Evolutionary conservation across 2,888 invertebrate species (phyloP).

Genomic region (Lycocerus yunnanus): DNA sequence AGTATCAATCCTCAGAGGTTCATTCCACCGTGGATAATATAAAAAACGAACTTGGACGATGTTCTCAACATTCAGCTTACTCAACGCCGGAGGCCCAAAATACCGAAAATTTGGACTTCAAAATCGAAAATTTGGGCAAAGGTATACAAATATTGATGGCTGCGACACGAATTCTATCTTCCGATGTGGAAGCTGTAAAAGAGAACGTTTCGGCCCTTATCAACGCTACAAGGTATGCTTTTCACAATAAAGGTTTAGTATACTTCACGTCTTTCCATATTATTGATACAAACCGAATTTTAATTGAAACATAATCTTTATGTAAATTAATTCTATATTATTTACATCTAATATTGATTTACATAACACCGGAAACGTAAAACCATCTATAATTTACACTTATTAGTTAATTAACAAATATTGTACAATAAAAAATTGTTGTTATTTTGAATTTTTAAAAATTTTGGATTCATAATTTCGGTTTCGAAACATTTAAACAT

Average conservation of each 20-base stretch:
- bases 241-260: too few relatives aligned
- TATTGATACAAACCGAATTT: too few relatives aligned
- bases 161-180: slow-evolving; percentile 34
- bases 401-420: too few relatives aligned
- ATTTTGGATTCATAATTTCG: too few relatives aligned
- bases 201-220: slow-evolving; percentile 36
- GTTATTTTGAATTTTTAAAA: too few relatives aligned
- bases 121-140: slow-evolving; percentile 38
- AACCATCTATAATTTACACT: too few relatives aligned
- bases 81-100: not conserved
- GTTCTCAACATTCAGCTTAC: slow-evolving; percentile 15
- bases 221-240: slow-evolving; percentile 37
- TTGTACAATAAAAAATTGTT: too few relatives aligned
- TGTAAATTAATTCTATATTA: not conserved
- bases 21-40: slow-evolving; percentile 52
- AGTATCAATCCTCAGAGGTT: slow-evolving; percentile 52
- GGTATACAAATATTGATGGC: slow-evolving; percentile 41
- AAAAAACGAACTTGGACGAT: slow-evolving; percentile 47
- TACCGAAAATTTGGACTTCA: slow-evolving; percentile 24
- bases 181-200: slow-evolving; percentile 37
- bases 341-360: too few relatives aligned
- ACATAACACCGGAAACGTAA: too few relatives aligned
- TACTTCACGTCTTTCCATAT: not conserved
- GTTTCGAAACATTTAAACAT: too few relatives aligned
- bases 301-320: too few relatives aligned